phyloP scores from a whole-genome alignment of 2,113 vertebrate genomes.

The Macrotis lagotis region DNA sequence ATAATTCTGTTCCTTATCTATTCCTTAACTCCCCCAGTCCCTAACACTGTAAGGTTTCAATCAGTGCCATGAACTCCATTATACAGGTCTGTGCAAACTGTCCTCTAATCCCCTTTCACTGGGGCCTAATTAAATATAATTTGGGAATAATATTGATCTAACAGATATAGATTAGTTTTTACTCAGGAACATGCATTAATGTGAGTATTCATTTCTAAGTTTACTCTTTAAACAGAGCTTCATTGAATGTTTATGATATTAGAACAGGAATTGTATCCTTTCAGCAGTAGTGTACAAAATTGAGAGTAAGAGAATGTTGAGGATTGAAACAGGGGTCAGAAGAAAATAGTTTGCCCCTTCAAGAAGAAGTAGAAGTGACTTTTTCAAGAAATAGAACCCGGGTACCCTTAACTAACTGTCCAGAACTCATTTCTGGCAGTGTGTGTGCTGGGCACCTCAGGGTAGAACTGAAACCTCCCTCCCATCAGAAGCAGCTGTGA shows the following conservation, averaged over 20 bases:
- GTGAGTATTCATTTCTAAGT: too few relatives aligned
- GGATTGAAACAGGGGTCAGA: background rate
- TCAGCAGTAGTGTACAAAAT: too few relatives aligned
- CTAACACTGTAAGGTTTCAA: too few relatives aligned
- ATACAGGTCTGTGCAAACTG: background rate
- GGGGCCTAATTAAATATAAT: background rate
- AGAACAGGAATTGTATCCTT: too few relatives aligned
- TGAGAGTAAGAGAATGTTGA: background rate
- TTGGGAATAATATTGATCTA: background rate
- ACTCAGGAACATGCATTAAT: background rate
- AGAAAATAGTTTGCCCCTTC: background rate
- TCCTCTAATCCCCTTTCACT: too few relatives aligned
- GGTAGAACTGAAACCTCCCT: background rate
- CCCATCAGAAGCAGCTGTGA: background rate
- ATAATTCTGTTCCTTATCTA: too few relatives aligned
- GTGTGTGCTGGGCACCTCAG: background rate
- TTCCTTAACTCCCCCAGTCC: too few relatives aligned
- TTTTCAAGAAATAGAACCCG: background rate
- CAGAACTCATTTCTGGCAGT: background rate
- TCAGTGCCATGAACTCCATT: too few relatives aligned
- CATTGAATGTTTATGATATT: too few relatives aligned
- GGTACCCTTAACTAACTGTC: too few relatives aligned
- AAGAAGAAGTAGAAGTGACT: background rate
- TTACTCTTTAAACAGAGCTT: too few relatives aligned
- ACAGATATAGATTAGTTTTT: background rate